Evolutionary conservation across 37 sponge, comb jelly and placozoan genomes (phyloP).

Genomic region (Hexactinellida sp.): DNA sequence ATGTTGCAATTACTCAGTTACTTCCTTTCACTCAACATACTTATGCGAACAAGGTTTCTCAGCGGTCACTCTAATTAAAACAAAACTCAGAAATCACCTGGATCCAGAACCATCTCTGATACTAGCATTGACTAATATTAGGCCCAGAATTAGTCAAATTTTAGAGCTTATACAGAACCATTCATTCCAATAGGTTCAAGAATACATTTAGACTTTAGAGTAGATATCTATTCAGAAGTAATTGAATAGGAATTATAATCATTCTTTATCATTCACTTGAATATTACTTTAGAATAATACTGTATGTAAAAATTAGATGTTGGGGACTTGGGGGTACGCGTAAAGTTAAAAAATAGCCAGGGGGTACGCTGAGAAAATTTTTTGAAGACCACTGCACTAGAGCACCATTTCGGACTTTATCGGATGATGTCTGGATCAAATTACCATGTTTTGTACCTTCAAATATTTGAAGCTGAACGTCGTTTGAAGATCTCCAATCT

Average conservation of each 20-base stretch:
- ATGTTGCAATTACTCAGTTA: not conserved
- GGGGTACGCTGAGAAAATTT: not conserved
- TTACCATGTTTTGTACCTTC: too few relatives aligned
- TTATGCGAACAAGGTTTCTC: not conserved
- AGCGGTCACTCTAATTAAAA: not conserved
- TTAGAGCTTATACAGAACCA: not conserved
- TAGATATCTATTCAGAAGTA: not conserved
- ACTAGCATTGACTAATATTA: not conserved
- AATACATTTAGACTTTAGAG: not conserved
- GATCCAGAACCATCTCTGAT: not conserved
- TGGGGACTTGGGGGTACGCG: not conserved
- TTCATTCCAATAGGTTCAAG: not conserved
- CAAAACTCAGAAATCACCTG: not conserved
- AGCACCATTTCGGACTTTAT: too few relatives aligned
- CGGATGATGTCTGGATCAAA: too few relatives aligned
- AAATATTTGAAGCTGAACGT: too few relatives aligned
- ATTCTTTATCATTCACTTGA: not conserved
- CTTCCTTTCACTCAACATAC: not conserved
- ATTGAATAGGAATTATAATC: not conserved
- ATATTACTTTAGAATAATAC: not conserved
- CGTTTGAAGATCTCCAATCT: too few relatives aligned
- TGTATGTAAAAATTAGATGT: not conserved
- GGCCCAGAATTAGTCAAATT: not conserved
- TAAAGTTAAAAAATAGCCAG: not conserved
- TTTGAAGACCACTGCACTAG: not conserved